Evolutionary conservation across 2,113 vertebrate species (phyloP).

Genomic region (Chrysemys picta): DNA sequence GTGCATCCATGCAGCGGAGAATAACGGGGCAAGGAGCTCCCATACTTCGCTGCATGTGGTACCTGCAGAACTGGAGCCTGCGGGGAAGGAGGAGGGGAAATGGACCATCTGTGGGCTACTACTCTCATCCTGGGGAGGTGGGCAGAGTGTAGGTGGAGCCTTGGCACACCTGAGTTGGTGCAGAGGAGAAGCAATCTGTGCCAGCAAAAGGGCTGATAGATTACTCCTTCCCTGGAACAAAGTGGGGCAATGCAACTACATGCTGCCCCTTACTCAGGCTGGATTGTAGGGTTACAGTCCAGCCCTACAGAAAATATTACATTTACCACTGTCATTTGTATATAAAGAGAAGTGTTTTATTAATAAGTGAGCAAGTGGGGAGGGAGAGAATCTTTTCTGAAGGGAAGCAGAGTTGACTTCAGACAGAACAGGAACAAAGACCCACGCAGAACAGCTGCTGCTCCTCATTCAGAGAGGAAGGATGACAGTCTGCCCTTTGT

Average conservation of each 20-base stretch:
- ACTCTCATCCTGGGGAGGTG: rapidly evolving
- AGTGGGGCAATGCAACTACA: neutral
- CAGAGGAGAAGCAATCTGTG: neutral
- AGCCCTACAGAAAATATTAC: neutral
- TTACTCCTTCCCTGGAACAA: neutral
- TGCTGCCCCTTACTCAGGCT: neutral
- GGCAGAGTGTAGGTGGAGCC: neutral
- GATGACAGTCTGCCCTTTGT: slow-evolving; percentile 47
- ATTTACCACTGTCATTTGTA: neutral
- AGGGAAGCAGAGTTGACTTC: slow-evolving; percentile 6
- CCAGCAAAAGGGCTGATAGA: neutral
- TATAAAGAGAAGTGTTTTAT: slow-evolving; percentile 22
- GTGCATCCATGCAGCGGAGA: neutral
- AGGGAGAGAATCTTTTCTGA: slow-evolving; percentile 20
- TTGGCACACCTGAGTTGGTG: neutral
- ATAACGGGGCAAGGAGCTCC: neutral
- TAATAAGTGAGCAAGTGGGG: neutral
- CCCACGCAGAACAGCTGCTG: slow-evolving; percentile 54
- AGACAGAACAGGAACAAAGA: slow-evolving; percentile 45
- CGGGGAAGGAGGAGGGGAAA: neutral
- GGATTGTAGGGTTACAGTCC: neutral
- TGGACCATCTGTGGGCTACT: neutral
- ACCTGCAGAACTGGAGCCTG: neutral
- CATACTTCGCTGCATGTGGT: neutral
- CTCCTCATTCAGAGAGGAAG: slow-evolving; percentile 18